Evolutionary conservation across 2,113 vertebrate genomes (phyloP).

Genomic region (Campylomormyrus numenius): DNA sequence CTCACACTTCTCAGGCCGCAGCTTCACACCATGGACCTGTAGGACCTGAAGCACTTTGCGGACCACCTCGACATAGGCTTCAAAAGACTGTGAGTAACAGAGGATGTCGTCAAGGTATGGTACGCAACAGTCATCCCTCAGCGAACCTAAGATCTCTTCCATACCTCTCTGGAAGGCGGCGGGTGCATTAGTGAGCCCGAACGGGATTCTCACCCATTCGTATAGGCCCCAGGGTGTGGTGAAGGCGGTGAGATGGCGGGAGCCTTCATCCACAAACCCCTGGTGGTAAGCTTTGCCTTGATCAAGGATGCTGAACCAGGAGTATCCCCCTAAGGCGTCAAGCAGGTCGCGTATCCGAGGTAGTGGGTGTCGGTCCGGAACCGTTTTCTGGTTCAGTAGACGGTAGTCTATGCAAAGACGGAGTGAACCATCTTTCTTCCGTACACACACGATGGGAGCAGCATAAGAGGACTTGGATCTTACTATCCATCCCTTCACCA

Average conservation of each 20-base stretch:
- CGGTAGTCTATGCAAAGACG: not conserved
- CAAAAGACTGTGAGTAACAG: not conserved
- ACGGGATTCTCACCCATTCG: not conserved
- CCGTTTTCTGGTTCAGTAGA: not conserved
- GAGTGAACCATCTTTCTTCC: constrained; percentile 9
- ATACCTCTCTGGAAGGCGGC: not conserved
- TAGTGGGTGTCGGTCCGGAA: not conserved
- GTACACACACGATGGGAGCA: constrained; percentile 6
- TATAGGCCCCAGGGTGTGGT: not conserved
- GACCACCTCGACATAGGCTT: not conserved
- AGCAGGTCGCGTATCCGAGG: not conserved
- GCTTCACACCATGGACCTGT: not conserved
- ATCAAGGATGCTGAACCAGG: not conserved
- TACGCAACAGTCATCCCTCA: not conserved
- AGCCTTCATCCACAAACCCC: not conserved
- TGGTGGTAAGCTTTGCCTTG: not conserved
- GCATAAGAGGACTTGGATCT: constrained; percentile 10
- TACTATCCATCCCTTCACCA: not conserved
- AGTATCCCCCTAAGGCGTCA: not conserved
- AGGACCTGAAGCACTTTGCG: not conserved
- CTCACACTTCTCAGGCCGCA: too few relatives aligned
- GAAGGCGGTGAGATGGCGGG: not conserved
- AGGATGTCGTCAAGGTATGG: not conserved
- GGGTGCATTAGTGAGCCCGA: not conserved
- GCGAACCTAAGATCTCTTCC: not conserved